A percentile compares a stretch with the other conserved stretches of the same genome.
Evolutionary conservation across 2,797 vertebrate genomes (phyloP).

Genomic region (Pangasius krempfi): DNA sequence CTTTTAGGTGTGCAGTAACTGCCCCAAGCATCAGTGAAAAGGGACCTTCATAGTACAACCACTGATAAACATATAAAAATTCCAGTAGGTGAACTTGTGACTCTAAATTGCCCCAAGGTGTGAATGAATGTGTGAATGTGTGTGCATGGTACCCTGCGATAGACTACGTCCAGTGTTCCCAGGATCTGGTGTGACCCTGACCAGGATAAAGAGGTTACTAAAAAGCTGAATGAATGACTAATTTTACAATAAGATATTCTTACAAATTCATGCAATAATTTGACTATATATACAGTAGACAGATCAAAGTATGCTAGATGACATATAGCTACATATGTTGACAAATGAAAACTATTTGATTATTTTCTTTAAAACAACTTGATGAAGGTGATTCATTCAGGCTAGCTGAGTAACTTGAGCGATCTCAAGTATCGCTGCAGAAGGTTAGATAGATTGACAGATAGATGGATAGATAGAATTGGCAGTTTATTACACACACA

Average conservation of each 20-base stretch:
- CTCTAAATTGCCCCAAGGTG: neutral
- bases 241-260: neutral
- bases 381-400: neutral
- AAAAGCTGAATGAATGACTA: neutral
- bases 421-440: neutral
- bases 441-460: neutral
- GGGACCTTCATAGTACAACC: neutral
- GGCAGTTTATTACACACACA: neutral
- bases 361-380: neutral
- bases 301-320: neutral
- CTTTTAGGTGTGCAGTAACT: neutral
- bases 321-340: neutral
- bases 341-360: neutral
- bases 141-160: neutral
- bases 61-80: neutral
- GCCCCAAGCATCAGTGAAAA: neutral
- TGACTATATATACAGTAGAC: neutral
- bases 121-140: neutral
- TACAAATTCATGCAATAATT: neutral
- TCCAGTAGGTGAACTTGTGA: neutral
- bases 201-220: neutral
- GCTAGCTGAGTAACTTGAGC: too few species aligned
- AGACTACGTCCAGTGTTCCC: neutral
- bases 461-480: conserved; percentile 5
- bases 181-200: neutral